Percentiles rank a stretch among this genome's conserved stretches.
phyloP scores from a whole-genome alignment of 1,140 invertebrate genomes.

The Choristoneura fumiferana region DNA sequence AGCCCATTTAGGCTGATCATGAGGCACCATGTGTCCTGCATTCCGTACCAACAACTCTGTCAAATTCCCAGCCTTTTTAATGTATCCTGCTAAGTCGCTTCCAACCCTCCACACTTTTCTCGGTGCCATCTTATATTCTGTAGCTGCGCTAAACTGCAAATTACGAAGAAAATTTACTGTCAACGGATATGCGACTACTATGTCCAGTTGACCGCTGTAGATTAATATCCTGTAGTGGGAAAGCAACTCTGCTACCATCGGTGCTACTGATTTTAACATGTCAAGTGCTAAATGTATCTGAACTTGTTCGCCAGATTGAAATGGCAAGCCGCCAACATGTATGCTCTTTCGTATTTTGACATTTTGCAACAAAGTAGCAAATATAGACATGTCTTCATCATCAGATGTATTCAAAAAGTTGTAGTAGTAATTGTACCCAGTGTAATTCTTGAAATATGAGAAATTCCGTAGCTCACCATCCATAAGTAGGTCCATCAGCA shows the following conservation, averaged over 20 bases:
- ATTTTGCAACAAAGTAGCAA: conserved; percentile 78
- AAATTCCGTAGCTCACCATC: conserved; percentile 79
- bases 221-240: conserved; percentile 83
- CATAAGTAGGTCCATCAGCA: conserved; percentile 84
- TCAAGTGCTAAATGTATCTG: conserved; percentile 47
- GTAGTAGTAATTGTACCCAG: conserved; percentile 88
- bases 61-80: conserved; percentile 84
- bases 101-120: conserved; percentile 84
- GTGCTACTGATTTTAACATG: conserved; percentile 56
- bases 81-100: conserved; percentile 85
- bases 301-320: conserved; percentile 75
- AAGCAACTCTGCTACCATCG: conserved; percentile 42
- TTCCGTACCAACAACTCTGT: conserved; percentile 87
- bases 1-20: conserved; percentile 87
- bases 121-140: conserved; percentile 81
- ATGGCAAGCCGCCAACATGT: conserved; percentile 89
- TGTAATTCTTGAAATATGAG: conserved; percentile 86
- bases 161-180: conserved; percentile 84
- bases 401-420: conserved; percentile 84
- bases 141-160: conserved; percentile 81
- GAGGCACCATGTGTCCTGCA: conserved; percentile 90
- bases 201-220: conserved; percentile 91
- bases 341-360: conserved; percentile 82
- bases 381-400: conserved; percentile 56
- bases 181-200: conserved; percentile 89